phyloP scores from a whole-genome alignment of 2,113 vertebrate species.

The Chionomys nivalis region DNA sequence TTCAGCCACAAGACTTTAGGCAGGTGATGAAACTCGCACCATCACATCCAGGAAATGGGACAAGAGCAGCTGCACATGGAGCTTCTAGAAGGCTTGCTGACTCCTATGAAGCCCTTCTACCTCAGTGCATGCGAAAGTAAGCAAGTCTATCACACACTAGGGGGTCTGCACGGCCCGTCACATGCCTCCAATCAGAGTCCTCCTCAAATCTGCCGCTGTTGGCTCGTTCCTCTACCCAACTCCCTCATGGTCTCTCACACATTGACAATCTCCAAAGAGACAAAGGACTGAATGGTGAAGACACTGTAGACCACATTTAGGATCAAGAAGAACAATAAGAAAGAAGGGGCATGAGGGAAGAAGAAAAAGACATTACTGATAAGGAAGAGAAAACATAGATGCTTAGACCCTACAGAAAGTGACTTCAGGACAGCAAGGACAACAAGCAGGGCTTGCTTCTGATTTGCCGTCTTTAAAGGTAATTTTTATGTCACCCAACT shows the following conservation, averaged over 20 bases:
- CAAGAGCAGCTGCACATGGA: background rate
- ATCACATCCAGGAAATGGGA: background rate
- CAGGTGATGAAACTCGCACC: background rate
- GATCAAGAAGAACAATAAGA: background rate
- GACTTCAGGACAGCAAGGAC: background rate
- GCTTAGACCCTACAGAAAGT: background rate
- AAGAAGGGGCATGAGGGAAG: background rate
- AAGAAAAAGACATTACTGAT: background rate
- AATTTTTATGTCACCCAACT: constrained; percentile 15
- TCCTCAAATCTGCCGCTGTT: background rate
- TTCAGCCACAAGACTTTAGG: background rate
- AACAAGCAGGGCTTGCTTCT: background rate
- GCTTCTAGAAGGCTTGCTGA: background rate
- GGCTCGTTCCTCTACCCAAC: background rate
- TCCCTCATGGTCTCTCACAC: background rate
- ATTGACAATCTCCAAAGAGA: background rate
- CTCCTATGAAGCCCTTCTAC: background rate
- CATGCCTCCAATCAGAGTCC: constrained; percentile 10
- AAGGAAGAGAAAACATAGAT: background rate
- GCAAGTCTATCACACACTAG: background rate
- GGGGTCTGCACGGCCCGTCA: background rate
- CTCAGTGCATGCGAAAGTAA: background rate
- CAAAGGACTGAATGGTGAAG: constrained; percentile 44
- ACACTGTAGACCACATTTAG: background rate
- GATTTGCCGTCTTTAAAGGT: background rate